Conservation (phyloP, 2,888 invertebrate genomes). For the Mechanitis messenoides region DNA sequence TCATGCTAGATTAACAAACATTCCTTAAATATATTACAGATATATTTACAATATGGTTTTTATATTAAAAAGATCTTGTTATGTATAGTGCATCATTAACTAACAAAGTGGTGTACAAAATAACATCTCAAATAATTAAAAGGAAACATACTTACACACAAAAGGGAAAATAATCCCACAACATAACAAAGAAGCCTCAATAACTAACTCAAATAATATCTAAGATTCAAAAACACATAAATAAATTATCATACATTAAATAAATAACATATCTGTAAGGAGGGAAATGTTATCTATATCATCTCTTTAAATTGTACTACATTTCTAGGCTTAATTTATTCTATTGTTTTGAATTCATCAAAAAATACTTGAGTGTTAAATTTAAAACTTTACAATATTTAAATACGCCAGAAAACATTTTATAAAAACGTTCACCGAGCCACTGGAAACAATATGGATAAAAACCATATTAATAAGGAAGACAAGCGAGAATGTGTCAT, state of each 20-base stretch:
- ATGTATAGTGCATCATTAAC: conserved; percentile 4
- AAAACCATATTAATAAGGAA: conserved; percentile 6
- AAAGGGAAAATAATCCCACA: neutral
- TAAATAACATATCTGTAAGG: conserved; percentile 20
- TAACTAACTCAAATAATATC: conserved; percentile 20
- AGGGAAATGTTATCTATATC: conserved; percentile 11
- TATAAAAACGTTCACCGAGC: conserved; percentile 11
- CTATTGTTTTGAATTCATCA: neutral
- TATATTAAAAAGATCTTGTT: conserved; percentile 2
- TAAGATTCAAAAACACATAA: conserved; percentile 23
- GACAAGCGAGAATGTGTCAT: conserved; percentile 9
- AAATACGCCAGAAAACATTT: conserved; percentile 13
- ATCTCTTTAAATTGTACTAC: conserved; percentile 3
- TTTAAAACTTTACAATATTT: conserved; percentile 7
- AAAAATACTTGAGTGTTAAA: neutral
- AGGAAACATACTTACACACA: neutral
- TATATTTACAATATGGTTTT: conserved; percentile 16
- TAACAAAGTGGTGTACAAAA: conserved; percentile 4
- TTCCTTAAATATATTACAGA: conserved; percentile 9
- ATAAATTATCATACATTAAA: conserved; percentile 30
- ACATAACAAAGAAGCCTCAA: conserved; percentile 5
- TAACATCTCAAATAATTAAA: neutral
- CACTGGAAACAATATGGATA: conserved; percentile 1
- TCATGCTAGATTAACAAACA: conserved; percentile 19
- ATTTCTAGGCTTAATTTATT: neutral